Conservation (phyloP, 2,888 invertebrate species). For the Ferdinandea cuprea region DNA sequence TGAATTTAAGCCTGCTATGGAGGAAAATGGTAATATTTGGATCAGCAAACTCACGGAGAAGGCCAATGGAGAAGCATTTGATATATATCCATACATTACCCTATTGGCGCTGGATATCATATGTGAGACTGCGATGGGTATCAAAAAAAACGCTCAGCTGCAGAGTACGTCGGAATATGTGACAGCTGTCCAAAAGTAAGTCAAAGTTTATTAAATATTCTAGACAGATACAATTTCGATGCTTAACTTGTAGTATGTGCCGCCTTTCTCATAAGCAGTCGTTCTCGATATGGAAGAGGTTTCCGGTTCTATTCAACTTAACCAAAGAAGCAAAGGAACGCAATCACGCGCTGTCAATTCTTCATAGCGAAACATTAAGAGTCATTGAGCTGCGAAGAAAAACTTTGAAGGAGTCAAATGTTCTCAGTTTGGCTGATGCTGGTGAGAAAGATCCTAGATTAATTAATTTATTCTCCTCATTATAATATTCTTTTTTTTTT, state of each 20-base stretch:
- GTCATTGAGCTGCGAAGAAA: conserved; percentile 79
- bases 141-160: conserved; percentile 88
- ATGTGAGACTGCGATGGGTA: conserved; percentile 91
- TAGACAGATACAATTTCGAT: background rate
- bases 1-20: conserved; percentile 89
- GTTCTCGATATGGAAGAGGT: conserved; percentile 81
- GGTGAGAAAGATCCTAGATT: conserved; percentile 32
- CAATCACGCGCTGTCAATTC: conserved; percentile 76
- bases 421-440: conserved; percentile 73
- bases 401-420: conserved; percentile 76
- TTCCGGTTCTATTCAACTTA: conserved; percentile 77
- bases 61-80: conserved; percentile 83
- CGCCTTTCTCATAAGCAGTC: conserved; percentile 79
- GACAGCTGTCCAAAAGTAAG: conserved; percentile 88
- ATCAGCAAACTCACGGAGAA: conserved; percentile 82
- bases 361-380: conserved; percentile 80
- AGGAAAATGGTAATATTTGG: conserved; percentile 86
- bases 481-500: background rate
- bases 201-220: conserved; percentile 60
- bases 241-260: conserved; percentile 78
- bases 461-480: background rate
- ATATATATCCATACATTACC: conserved; percentile 86
- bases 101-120: conserved; percentile 81
- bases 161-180: conserved; percentile 88
- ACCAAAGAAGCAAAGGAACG: conserved; percentile 76